Base-by-base conservation (phyloP, 2,113 vertebrate genomes). In the Mirounga angustirostris region DNA sequence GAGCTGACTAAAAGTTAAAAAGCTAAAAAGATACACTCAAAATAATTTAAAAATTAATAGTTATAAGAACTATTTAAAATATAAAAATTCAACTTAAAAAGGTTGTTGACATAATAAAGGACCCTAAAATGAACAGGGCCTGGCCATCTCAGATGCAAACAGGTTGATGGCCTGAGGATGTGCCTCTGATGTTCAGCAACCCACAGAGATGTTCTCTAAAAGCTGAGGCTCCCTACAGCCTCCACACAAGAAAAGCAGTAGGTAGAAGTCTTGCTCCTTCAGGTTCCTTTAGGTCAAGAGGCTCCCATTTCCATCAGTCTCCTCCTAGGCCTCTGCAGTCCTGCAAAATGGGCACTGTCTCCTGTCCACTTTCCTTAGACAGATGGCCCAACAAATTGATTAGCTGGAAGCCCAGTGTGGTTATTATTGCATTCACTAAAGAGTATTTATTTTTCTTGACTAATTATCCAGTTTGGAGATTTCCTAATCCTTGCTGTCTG, bases 381-480 rank as follows among this genome's bases (percentile, higher is more conserved):
- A 94, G 61, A 79, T 63, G 40, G 46, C 56, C 46, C 26, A 21
- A 8, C 40, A 56, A 84, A 63, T 58, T 46, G 61, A 74, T 93
- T 36, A 93, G 5, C 22, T 71, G 19, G 15, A 87, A 96, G 12
- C n/a, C 5, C 56, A 81, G 8, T 71, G 52, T 65, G 14, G 10
- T 63, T 79, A 65, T 85, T 83, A 88, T 2, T 0, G 21, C n/a
- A 5, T 86, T 94, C 92, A 30, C 59, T 94, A 92, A 92, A 67
- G 50, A 54, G 22, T 69, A 69, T 89, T 93, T 89, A 73, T 74
- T 95, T 97, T 82, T 95, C 93, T 56, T 89, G 65, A 69, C n/a
- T 85, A 85, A 97, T 95, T 94, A 95, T 76, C 21, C 52, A 93
- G 58, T 95, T 93, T 90, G 61, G 5, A 95, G 78, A 65, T 74